These are phyloP conservation scores for Melanogrammus aeglefinus DNA, from an alignment of 2,797 vertebrate species.

Conservation along the genomic window DNA sequence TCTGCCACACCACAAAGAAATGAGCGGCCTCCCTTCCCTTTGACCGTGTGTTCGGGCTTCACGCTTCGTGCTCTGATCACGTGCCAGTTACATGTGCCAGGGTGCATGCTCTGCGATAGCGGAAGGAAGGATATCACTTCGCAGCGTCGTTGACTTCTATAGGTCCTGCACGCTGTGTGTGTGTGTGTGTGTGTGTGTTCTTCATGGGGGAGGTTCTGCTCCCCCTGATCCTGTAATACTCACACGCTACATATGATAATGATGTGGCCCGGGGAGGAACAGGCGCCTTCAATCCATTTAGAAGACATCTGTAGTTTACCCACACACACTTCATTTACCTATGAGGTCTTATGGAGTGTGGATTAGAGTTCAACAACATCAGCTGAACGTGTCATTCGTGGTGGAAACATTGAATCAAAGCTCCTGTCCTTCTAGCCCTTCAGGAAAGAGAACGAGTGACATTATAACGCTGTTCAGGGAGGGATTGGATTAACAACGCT, in stretches of 20 bases:
- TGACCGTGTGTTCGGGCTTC: background rate
- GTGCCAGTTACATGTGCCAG: background rate
- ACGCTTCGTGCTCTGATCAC: background rate
- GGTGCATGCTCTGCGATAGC: background rate
- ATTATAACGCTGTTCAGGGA: background rate
- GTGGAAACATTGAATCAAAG: background rate
- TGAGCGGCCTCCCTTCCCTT: background rate
- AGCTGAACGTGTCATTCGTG: background rate
- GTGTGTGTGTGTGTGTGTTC: background rate
- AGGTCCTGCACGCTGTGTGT: background rate
- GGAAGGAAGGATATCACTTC: background rate
- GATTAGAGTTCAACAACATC: background rate
- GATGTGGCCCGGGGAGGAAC: background rate
- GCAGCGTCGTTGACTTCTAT: background rate
- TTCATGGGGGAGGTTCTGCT: conserved; percentile 1
- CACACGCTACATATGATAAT: background rate
- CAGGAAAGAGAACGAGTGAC: background rate
- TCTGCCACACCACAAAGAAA: background rate
- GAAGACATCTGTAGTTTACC: conserved; percentile 1
- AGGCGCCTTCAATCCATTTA: background rate
- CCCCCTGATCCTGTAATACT: background rate
- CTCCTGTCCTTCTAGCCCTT: background rate
- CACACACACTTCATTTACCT: background rate
- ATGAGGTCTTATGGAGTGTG: background rate
- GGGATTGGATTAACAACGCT: background rate